A percentile compares a stretch with the other conserved stretches of the same genome.
Conservation (phyloP, 2,797 vertebrate genomes). For the Peromyscus attwateri region DNA sequence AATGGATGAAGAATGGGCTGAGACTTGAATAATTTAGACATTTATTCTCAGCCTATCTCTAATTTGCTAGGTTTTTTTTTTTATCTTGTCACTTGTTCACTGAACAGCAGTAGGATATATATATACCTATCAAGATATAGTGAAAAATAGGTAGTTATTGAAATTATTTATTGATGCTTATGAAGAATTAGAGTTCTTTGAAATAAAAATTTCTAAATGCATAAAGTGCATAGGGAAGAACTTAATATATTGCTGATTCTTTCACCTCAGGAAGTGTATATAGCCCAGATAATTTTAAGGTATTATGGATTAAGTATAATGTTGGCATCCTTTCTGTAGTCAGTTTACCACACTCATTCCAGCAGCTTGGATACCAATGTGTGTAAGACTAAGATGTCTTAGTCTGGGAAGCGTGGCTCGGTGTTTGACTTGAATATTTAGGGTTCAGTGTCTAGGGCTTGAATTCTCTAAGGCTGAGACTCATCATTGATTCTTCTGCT, state of each 20-base stretch:
- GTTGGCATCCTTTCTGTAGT: conserved; percentile 47
- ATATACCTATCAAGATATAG: conserved; percentile 15
- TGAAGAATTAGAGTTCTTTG: conserved; percentile 58
- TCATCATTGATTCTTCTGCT: conserved; percentile 50
- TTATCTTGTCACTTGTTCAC: conserved; percentile 43
- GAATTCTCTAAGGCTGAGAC: not conserved
- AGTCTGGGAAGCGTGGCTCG: not conserved
- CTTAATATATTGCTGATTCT: conserved; percentile 13
- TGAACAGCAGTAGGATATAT: not conserved
- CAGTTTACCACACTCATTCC: not conserved
- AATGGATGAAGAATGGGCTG: conserved; percentile 25
- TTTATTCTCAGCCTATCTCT: conserved; percentile 53
- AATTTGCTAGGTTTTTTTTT: conserved; percentile 43
- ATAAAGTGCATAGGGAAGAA: conserved; percentile 28
- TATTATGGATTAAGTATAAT: conserved; percentile 39
- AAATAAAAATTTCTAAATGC: conserved; percentile 51
- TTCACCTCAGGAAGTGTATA: not conserved
- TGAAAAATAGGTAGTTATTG: conserved; percentile 50
- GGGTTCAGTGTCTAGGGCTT: not conserved
- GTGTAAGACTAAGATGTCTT: conserved; percentile 24
- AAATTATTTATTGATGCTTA: conserved; percentile 34
- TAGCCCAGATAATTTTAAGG: conserved; percentile 34
- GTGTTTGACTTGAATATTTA: conserved; percentile 3
- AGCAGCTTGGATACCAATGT: not conserved
- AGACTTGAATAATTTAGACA: conserved; percentile 13